These are phyloP conservation scores for Neolamprologus sp. DNA, from an alignment of 2,113 vertebrate species.

Conservation along the genomic window DNA sequence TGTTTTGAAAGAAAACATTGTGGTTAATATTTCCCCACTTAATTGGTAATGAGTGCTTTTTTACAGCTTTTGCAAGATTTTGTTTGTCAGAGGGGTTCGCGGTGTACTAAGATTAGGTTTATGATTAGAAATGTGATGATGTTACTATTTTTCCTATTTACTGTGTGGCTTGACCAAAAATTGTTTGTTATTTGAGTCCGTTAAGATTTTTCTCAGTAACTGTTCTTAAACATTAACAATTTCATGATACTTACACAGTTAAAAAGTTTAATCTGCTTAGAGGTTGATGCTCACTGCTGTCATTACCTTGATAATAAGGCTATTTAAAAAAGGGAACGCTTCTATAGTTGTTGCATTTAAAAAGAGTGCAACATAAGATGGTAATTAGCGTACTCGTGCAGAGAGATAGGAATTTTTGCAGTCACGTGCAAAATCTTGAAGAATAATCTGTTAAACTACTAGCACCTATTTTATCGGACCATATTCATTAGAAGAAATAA, in stretches of 20 bases:
- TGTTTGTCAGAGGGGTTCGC: background rate
- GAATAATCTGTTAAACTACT: background rate
- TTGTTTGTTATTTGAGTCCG: background rate
- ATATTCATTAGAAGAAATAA: background rate
- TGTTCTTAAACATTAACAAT: background rate
- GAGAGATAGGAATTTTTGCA: background rate
- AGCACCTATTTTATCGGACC: background rate
- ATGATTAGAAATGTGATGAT: background rate
- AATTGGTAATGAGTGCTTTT: background rate
- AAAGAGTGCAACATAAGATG: background rate
- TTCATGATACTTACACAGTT: background rate
- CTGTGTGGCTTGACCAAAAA: background rate
- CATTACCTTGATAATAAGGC: background rate
- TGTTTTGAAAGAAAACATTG: slow-evolving; percentile 63
- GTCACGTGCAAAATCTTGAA: background rate
- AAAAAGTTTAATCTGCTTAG: background rate
- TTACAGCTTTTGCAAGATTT: background rate
- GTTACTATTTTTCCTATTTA: background rate
- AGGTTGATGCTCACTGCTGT: background rate
- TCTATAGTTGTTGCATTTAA: background rate
- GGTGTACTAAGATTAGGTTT: background rate
- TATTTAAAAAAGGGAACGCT: background rate
- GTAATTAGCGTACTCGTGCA: background rate
- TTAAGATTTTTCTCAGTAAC: background rate
- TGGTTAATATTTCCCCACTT: slow-evolving; percentile 58